Conservation (phyloP, 2,888 invertebrate genomes). For the Himalopsyche japonica region DNA sequence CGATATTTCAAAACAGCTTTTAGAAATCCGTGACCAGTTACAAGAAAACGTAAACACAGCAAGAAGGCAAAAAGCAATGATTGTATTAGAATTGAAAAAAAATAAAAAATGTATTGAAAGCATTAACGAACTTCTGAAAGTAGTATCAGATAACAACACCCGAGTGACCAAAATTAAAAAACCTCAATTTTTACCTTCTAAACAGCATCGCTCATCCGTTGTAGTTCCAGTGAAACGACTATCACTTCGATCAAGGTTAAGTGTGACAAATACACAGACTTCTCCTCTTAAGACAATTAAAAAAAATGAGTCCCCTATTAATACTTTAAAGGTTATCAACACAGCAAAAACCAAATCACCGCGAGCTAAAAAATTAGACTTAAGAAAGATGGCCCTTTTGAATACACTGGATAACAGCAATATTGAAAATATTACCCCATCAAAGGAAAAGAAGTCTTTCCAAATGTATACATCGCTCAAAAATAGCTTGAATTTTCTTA, state of each 20-base stretch:
- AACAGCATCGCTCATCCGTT: not conserved
- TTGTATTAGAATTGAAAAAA: conserved; percentile 3
- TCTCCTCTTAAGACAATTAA: not conserved
- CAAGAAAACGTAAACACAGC: not conserved
- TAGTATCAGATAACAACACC: not conserved
- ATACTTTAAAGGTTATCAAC: not conserved
- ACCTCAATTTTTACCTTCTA: not conserved
- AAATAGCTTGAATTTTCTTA: conserved; percentile 28
- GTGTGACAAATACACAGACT: not conserved
- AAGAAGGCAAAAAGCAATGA: not conserved
- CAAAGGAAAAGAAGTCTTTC: conserved; percentile 17
- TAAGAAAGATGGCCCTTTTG: conserved; percentile 6
- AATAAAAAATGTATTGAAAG: conserved; percentile 10
- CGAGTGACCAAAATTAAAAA: not conserved
- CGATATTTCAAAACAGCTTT: not conserved
- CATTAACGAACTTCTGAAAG: conserved; percentile 2
- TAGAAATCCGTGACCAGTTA: not conserved
- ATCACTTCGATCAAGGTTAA: not conserved
- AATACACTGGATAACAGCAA: not conserved
- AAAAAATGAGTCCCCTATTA: not conserved
- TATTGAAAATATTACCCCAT: conserved; percentile 15
- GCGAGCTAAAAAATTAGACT: not conserved
- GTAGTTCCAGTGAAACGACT: not conserved
- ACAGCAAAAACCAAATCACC: not conserved
- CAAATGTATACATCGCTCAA: conserved; percentile 28